Base-by-base conservation (phyloP, 2,888 invertebrate species). In the Cephus nigrinus region DNA sequence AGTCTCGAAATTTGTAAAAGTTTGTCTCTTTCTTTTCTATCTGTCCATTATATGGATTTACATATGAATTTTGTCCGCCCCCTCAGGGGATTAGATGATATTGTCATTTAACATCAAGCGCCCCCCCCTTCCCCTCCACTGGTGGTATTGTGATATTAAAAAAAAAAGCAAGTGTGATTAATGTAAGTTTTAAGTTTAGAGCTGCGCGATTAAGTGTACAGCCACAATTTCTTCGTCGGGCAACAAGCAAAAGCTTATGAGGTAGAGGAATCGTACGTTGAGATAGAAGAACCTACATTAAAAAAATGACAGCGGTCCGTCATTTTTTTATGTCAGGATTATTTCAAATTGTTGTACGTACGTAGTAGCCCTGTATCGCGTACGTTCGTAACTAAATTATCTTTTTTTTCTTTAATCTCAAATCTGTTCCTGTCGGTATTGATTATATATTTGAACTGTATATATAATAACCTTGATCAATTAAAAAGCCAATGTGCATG, bases 131-230 rank as follows among this genome's bases (percentile, higher is more conserved):
- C 76, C 84, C 84, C 84, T 86, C 85, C 84, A 85, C 84, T 85
- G 85, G 85, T 86, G 86, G 85, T 86, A 86, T 89, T 89, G 89
- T 89, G 89, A 90, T 90, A 89, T 86, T 88, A 85, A 84, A 82
- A 83, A 35, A 78, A 78, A 83, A 85, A 85, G 83, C 82, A 84
- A 84, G 83, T 82, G 84, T 84, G 85, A 87, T 85, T 85, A 83
- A 83, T 79, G 78, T 83, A 83, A 83, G 81, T 83, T 82, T 83
- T 83, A 83, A 83, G 83, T 83, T 55, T 81, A 76, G 76, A 79
- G 80, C 79, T 81, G 80, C 71, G 80, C 80, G 75, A 80, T 79
- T 75, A 80, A 77, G 73, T 76, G 68, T 76, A 68, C 75, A 75
- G 78, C 75, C 72, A 12, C 30, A 40, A 35, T 36, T 9, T 31